These are phyloP conservation scores for Drosophila vallismaia DNA, from an alignment of 2,888 invertebrate species.

Conservation along the genomic window DNA sequence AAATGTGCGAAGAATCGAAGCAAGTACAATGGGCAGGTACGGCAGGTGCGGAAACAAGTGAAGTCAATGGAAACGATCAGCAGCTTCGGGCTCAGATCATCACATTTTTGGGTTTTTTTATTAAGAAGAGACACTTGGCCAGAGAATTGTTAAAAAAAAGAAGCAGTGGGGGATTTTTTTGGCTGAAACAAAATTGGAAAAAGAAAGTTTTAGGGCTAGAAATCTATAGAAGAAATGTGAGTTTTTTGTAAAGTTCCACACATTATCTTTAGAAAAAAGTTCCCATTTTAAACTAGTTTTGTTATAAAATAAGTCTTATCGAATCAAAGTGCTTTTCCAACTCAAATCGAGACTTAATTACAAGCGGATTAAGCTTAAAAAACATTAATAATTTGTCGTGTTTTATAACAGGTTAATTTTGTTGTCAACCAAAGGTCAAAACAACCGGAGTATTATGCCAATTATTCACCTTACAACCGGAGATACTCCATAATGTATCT, in stretches of 20 bases:
- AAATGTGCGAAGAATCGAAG: conserved; percentile 18
- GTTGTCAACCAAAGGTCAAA: neutral
- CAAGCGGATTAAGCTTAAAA: neutral
- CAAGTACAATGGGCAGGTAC: conserved; percentile 2
- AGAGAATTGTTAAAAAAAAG: neutral
- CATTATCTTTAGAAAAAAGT: neutral
- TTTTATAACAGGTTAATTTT: conserved; percentile 6
- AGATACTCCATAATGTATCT: neutral
- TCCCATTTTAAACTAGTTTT: neutral
- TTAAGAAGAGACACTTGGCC: conserved; percentile 1
- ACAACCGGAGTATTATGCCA: neutral
- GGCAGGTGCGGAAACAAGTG: conserved; percentile 4
- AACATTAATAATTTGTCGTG: neutral
- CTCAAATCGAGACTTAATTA: neutral
- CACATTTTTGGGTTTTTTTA: neutral
- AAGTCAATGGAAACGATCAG: conserved; percentile 1
- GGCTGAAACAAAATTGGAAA: conserved; percentile 6
- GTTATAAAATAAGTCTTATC: neutral
- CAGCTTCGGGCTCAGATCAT: neutral
- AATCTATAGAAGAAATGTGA: neutral
- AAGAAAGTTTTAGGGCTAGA: conserved; percentile 8
- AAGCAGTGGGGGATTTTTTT: neutral
- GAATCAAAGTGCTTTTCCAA: neutral
- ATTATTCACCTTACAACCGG: neutral
- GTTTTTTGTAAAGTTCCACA: too few relatives aligned